A percentile compares a stretch with the other conserved stretches of the same genome.
phyloP scores from a whole-genome alignment of 1,140 invertebrate species.

The Temnothorax curvispinosus region DNA sequence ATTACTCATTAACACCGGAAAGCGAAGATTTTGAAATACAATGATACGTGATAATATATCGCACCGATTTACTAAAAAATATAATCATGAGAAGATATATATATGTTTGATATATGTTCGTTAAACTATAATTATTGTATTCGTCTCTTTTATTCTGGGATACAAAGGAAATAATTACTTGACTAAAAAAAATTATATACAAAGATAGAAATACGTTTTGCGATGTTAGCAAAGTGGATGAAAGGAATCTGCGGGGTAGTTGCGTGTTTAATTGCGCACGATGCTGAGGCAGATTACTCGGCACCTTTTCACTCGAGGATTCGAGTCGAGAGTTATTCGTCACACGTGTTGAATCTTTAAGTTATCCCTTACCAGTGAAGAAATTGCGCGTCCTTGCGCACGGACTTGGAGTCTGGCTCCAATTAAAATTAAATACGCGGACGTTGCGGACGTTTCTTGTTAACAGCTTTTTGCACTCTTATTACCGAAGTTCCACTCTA shows the following conservation, averaged over 20 bases:
- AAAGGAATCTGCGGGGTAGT: background rate
- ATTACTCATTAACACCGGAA: background rate
- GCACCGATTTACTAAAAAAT: background rate
- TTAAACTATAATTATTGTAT: background rate
- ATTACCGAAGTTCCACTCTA: conserved; percentile 49
- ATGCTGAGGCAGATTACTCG: conserved; percentile 8
- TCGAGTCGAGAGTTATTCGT: conserved; percentile 42
- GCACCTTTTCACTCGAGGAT: background rate
- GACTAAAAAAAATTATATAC: background rate
- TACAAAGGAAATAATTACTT: background rate
- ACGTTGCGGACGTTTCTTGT: conserved; percentile 48
- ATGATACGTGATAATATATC: background rate
- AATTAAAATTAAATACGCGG: conserved; percentile 72
- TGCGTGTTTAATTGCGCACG: conserved; percentile 6
- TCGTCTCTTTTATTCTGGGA: background rate
- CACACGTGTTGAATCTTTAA: conserved; percentile 54
- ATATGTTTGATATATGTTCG: background rate
- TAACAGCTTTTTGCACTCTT: conserved; percentile 55
- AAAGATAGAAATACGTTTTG: background rate
- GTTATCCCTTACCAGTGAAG: conserved; percentile 52
- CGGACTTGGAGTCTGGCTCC: conserved; percentile 41
- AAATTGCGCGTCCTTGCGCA: conserved; percentile 45
- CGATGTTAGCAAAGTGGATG: background rate
- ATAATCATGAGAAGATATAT: background rate
- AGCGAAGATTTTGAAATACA: background rate